Percentiles rank a stretch among this genome's conserved stretches.
phyloP scores from a whole-genome alignment of 2,113 vertebrate genomes.

The Zapus hudsonius region DNA sequence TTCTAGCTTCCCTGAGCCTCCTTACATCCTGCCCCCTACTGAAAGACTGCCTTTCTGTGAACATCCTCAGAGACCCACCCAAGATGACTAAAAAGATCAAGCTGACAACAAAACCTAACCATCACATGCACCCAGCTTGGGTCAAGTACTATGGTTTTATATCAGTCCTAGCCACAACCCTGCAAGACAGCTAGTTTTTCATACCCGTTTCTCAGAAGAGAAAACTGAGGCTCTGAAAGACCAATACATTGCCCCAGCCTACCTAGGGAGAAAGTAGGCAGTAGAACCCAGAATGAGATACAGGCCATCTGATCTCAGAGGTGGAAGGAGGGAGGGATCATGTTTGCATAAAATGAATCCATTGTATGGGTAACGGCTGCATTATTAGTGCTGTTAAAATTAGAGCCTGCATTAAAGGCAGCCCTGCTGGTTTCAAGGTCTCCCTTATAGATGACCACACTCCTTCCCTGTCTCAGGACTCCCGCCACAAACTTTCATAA shows the following conservation, averaged over 20 bases:
- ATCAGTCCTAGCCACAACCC: too few relatives aligned
- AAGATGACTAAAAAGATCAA: too few relatives aligned
- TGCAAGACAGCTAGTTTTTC: too few relatives aligned
- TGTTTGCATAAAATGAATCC: not conserved
- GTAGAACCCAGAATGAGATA: not conserved
- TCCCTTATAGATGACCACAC: not conserved
- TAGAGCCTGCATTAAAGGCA: not conserved
- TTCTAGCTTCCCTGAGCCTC: too few relatives aligned
- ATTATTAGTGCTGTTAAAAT: not conserved
- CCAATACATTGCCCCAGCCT: too few relatives aligned
- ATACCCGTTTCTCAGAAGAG: conserved; percentile 12
- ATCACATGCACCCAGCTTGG: too few relatives aligned
- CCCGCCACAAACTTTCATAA: conserved; percentile 6
- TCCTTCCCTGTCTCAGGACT: not conserved
- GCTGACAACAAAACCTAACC: too few relatives aligned
- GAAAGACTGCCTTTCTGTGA: too few relatives aligned
- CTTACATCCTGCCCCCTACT: too few relatives aligned
- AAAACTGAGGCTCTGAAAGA: not conserved
- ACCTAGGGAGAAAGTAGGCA: not conserved
- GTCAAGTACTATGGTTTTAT: not conserved
- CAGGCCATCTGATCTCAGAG: too few relatives aligned
- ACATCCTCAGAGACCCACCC: too few relatives aligned
- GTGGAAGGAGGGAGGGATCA: rapidly evolving
- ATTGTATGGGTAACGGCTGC: not conserved
- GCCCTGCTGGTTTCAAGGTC: not conserved